Base-by-base conservation (phyloP, 1,140 invertebrate species). In the Chymomyza costata region DNA sequence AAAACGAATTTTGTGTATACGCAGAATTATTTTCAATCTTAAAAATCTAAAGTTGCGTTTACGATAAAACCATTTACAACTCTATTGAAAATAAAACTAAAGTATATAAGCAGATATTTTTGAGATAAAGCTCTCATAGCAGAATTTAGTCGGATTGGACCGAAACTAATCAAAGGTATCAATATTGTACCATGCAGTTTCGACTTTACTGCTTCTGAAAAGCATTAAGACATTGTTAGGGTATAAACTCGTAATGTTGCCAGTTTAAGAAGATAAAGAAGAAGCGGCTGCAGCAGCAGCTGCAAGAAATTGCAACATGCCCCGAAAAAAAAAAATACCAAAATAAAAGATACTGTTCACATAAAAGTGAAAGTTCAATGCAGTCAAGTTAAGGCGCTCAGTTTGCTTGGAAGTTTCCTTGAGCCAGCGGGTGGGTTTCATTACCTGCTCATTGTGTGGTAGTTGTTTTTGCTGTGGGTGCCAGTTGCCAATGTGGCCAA, bases 321-420 rank as follows among this genome's bases (percentile, higher is more conserved):
- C 6, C 38, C 30, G 35, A 50, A 67, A 78, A 44, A n/a, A n/a
- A n/a, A n/a, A n/a, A n/a, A n/a, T n/a, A n/a, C n/a, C n/a, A n/a
- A n/a, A n/a, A n/a, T n/a, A n/a, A n/a, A n/a, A n/a, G n/a, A n/a
- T n/a, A n/a, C n/a, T n/a, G n/a, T n/a, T n/a, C n/a, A n/a, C n/a
- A n/a, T 68, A 80, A 80, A 82, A 82, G 78, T 82, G 78, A 82
- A 82, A 82, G 78, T 82, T 82, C 78, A 82, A 73, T 82, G 78
- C 65, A 68, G 65, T n/a, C 70, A 55, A 76, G 71, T 76, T 73
- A 76, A 76, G 71, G 71, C 70, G 59, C 81, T 18, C 46, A 48
- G 32, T 41, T n/a, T 35, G 45, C 32, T 18, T 46, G 14, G 50
- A 37, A 64, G 76, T 78, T 74, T 82, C 76, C 70, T 82, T 82